Base-by-base conservation (phyloP, 2,888 invertebrate species). In the Hydrotaea diabolus region DNA sequence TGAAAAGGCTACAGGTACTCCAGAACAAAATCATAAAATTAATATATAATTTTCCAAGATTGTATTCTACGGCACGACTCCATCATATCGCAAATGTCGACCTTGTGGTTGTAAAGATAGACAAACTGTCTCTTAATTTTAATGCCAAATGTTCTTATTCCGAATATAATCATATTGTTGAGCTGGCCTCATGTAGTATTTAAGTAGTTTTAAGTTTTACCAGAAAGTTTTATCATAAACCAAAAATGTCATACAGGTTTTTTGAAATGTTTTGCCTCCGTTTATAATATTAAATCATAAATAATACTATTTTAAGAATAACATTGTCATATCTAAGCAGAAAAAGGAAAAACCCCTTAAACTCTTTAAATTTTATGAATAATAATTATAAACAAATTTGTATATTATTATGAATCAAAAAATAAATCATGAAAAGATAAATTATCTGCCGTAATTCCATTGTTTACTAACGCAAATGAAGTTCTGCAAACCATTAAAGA, bases 81-180 rank as follows among this genome's bases (percentile, higher is more conserved):
- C 49, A 49, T 15, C 9, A 23, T 19, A 49, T 71, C 26, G 46
- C 71, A 21, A 49, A 71, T 39, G 26, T 71, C 49, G 71, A 71
- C 17, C 49, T 71, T 8, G 71, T 71, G 21, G 71, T 15, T 49
- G 71, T 26, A 13, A 71, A 71, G 17, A 49, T 71, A 49, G 15
- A 71, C 71, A 23, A 62, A 62, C 11, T 62, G n/a, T 26, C 31
- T 26, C 8, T 15, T 3, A 26, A 23, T 62, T 62, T 62, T 23
- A 62, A 62, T 26, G n/a, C 31, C 62, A 62, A 62, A 62, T 62
- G 62, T 62, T 62, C 71, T 13, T 49, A 71, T 49, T 46, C 71
- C 3, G 23, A 49, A 71, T 49, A 39, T 49, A 26, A 71, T 26
- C 49, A 71, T 49, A 26, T 71, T 23, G 15, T 46, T 23, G 71